Base-by-base conservation (phyloP, 2,113 vertebrate species). In the Tretioscincus oriximinensis region DNA sequence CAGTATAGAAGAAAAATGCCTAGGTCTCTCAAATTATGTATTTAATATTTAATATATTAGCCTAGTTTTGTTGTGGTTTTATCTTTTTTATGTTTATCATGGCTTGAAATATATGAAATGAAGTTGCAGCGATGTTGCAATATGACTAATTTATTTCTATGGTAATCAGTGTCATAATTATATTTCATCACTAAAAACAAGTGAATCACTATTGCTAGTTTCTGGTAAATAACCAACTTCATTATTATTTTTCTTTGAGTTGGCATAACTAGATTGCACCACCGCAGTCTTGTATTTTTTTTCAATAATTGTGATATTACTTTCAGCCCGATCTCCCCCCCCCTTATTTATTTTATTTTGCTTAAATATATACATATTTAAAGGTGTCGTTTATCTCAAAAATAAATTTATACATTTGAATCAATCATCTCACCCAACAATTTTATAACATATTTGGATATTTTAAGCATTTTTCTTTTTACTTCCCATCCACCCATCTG, bases 141-240 rank as follows among this genome's bases (percentile, higher is more conserved):
- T 80, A 35, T 86, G 16, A 64, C 7, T 81, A 85, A 84, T 71
- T 31, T 73, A 28, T 84, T 77, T 89, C 82, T 87, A 7, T 66
- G 41, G 78, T 86, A 84, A 86, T 83, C 85, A 79, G 82, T 84
- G 88, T 81, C 4, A 83, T 73, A 79, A 20, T 76, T 80, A 84
- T 72, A 51, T 85, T 89, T 84, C n/a, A 77, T 80, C 86, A 16
- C 80, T 88, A 72, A 70, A 29, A 75, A n/a, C 85, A 77, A 83
- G 83, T 91, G 86, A 92, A 81, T 91, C 75, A 80, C 86, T 88
- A 78, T 78, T 87, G 76, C 73, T 83, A 77, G 7, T 88, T 87
- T 67, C 84, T 67, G 77, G 4, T 83, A 76, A 76, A 77, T 73
- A 1, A 0, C 77, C 81, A 81, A 69, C 41, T 90, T 90, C 21